phyloP scores from a whole-genome alignment of 2,888 invertebrate genomes.

The Napeogenes sylphis region DNA sequence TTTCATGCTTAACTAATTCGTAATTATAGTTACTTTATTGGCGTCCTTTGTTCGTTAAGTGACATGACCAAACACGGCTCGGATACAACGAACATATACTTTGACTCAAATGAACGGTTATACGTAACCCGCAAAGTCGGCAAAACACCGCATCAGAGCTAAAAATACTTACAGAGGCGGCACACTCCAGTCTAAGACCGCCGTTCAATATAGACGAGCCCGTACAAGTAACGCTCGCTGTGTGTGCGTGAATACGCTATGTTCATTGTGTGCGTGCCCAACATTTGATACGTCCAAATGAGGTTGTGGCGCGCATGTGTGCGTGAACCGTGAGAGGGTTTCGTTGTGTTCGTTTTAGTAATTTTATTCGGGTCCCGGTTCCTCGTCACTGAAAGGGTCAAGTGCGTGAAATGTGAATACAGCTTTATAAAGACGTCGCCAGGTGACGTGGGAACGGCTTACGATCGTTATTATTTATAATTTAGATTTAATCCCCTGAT shows the following conservation, averaged over 20 bases:
- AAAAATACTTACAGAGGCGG: slow-evolving; percentile 50
- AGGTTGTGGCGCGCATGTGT: slow-evolving; percentile 31
- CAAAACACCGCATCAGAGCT: slow-evolving; percentile 71
- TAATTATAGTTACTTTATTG: slow-evolving; percentile 18
- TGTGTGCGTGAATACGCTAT: slow-evolving; percentile 33
- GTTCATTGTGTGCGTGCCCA: slow-evolving; percentile 20
- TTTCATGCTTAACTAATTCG: slow-evolving; percentile 20
- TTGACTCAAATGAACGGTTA: neutral
- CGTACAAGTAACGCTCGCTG: slow-evolving; percentile 14
- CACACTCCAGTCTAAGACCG: slow-evolving; percentile 55
- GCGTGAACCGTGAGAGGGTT: slow-evolving; percentile 36
- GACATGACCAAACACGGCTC: slow-evolving; percentile 24
- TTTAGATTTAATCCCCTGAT: slow-evolving; percentile 41
- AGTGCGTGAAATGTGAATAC: slow-evolving; percentile 51
- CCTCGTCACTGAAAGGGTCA: slow-evolving; percentile 68
- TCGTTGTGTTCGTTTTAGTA: slow-evolving; percentile 62
- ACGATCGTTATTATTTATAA: slow-evolving; percentile 51
- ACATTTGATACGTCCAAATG: slow-evolving; percentile 29
- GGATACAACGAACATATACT: slow-evolving; percentile 13
- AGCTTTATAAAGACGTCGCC: slow-evolving; percentile 65
- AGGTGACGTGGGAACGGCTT: slow-evolving; percentile 63
- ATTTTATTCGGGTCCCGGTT: slow-evolving; percentile 52
- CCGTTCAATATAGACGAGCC: slow-evolving; percentile 45
- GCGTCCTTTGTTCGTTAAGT: slow-evolving; percentile 26
- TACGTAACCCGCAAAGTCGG: slow-evolving; percentile 34